These are phyloP conservation scores for Spinus pinus DNA, from an alignment of 2,797 vertebrate species.

Conservation along the genomic window DNA sequence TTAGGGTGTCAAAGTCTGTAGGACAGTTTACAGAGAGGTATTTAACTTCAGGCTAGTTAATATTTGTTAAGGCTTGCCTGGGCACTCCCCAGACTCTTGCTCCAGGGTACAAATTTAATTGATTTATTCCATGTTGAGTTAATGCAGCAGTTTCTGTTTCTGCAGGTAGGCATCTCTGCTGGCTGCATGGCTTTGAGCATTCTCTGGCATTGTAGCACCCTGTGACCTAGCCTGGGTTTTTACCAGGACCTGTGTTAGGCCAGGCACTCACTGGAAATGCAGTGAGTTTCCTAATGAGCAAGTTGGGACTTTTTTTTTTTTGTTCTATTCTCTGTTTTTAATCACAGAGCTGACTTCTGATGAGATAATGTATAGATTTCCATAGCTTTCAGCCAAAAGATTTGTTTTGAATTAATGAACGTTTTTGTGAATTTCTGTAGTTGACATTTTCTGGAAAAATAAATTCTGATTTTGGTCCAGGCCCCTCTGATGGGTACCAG, in stretches of 20 bases:
- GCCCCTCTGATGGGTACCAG: not conserved
- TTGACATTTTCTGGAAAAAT: not conserved
- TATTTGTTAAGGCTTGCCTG: constrained; percentile 54
- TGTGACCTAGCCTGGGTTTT: not conserved
- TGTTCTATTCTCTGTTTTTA: not conserved
- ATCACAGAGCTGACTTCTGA: not conserved
- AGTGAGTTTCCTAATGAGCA: not conserved
- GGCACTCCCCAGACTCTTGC: constrained; percentile 44
- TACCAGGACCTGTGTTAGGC: not conserved
- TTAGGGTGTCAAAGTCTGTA: not conserved
- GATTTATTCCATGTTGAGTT: not conserved
- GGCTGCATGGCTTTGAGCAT: not conserved
- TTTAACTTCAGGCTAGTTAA: constrained; percentile 38
- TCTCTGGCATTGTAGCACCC: not conserved
- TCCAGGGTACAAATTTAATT: constrained; percentile 29
- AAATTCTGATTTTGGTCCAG: not conserved
- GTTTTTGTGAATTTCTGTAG: not conserved
- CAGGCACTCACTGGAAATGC: not conserved
- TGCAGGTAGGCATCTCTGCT: not conserved
- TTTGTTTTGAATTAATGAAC: not conserved
- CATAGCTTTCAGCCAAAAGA: not conserved
- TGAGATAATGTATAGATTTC: not conserved
- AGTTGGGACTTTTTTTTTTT: not conserved
- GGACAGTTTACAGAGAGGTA: constrained; percentile 10
- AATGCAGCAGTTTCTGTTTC: not conserved